Conservation (phyloP, 2,113 vertebrate species). For the Sceloporus undulatus region DNA sequence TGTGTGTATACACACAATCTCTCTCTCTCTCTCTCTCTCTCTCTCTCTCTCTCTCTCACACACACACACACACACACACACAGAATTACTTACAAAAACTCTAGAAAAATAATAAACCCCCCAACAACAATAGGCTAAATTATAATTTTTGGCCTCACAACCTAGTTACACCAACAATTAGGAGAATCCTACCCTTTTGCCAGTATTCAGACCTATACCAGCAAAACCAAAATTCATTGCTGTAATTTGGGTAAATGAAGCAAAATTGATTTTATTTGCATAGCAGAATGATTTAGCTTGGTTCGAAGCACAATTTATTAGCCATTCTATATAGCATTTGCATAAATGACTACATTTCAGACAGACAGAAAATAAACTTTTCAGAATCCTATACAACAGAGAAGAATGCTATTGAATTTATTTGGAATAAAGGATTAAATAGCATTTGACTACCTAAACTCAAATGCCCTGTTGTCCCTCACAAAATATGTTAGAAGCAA, state of each 20-base stretch:
- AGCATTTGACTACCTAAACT: constrained; percentile 12
- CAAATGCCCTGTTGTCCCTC: not conserved
- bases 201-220: constrained; percentile 22
- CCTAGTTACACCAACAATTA: not conserved
- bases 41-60: too few relatives aligned
- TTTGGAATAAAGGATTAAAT: constrained; percentile 27
- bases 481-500: not conserved
- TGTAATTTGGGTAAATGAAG: constrained; percentile 30
- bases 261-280: constrained; percentile 42
- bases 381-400: constrained; percentile 18
- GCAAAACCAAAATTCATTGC: constrained; percentile 12
- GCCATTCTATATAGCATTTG: constrained; percentile 35
- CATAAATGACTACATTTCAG: constrained; percentile 46
- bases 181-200: not conserved
- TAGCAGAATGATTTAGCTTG: constrained; percentile 44
- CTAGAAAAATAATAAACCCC: not conserved
- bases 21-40: too few relatives aligned
- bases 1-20: too few relatives aligned
- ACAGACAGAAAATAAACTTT: constrained; percentile 31
- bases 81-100: not conserved
- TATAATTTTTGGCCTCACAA: not conserved
- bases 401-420: constrained; percentile 30
- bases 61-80: too few relatives aligned
- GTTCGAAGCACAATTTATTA: constrained; percentile 35
- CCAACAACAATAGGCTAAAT: not conserved